A percentile compares a stretch with the other conserved stretches of the same genome.
Evolutionary conservation across 2,888 invertebrate species (phyloP).

Genomic region (Acronicta psi): DNA sequence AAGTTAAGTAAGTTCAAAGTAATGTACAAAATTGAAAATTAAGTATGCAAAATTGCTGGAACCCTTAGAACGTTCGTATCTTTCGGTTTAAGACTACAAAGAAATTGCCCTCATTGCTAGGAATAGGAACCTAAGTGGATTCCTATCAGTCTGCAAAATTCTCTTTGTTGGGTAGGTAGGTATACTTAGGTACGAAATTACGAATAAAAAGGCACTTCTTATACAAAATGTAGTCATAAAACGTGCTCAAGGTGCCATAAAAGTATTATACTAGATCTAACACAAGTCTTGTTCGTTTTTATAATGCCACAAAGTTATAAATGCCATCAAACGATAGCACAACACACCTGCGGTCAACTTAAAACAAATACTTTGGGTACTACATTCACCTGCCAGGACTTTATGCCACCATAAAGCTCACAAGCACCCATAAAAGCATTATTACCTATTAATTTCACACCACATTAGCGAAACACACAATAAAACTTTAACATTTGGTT

Average conservation of each 20-base stretch:
- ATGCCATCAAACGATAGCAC: slow-evolving; percentile 66
- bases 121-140: neutral
- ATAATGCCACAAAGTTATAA: slow-evolving; percentile 68
- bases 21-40: no score
- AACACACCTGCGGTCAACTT: slow-evolving; percentile 78
- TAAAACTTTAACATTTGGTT: slow-evolving; percentile 86
- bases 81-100: no score
- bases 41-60: no score
- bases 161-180: neutral
- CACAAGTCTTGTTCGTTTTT: slow-evolving; percentile 57
- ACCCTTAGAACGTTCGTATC: no score
- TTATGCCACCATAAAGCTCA: slow-evolving; percentile 85
- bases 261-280: slow-evolving; percentile 50
- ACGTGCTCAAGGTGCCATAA: slow-evolving; percentile 46
- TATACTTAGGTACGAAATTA: slow-evolving; percentile 14
- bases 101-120: no score
- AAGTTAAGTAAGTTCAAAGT: no score
- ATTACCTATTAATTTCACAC: slow-evolving; percentile 89
- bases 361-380: slow-evolving; percentile 80
- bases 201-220: slow-evolving; percentile 32
- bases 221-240: slow-evolving; percentile 47
- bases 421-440: slow-evolving; percentile 87
- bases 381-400: slow-evolving; percentile 80
- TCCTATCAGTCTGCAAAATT: slow-evolving; percentile 17
- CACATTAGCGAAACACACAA: slow-evolving; percentile 89